Conservation (phyloP, 2,797 vertebrate genomes). For the Gambusia yucatana region DNA sequence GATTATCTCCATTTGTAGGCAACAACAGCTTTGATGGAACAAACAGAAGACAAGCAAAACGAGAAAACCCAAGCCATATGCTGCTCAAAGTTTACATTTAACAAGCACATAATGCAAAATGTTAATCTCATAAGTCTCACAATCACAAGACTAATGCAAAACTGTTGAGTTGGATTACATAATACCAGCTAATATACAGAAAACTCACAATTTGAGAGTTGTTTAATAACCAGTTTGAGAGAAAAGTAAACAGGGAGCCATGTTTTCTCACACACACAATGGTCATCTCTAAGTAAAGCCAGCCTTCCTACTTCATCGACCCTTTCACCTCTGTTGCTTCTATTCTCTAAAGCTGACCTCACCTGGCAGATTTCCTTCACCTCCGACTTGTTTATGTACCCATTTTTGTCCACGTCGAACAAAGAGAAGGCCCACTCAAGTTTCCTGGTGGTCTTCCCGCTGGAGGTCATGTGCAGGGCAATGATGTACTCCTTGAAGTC, state of each 20-base stretch:
- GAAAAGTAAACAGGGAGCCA: not conserved
- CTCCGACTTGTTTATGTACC: constrained; percentile 86
- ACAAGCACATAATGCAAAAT: not conserved
- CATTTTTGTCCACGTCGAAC: constrained; percentile 87
- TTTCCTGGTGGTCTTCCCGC: constrained; percentile 81
- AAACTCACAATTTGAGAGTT: not conserved
- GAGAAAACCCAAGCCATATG: not conserved
- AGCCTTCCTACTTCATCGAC: not conserved
- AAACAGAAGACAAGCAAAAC: not conserved
- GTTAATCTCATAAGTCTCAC: not conserved
- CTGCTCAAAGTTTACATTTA: not conserved
- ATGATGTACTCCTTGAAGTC: constrained; percentile 90
- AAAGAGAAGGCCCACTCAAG: constrained; percentile 88
- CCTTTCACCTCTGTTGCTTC: not conserved
- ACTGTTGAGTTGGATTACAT: not conserved
- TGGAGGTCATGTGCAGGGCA: constrained; percentile 86
- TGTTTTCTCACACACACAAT: not conserved
- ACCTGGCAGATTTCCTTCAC: constrained; percentile 86
- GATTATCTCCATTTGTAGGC: constrained; percentile 17
- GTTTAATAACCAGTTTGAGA: not conserved
- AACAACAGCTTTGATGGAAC: not conserved
- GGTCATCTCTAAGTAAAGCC: not conserved
- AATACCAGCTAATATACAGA: not conserved
- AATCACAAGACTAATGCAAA: not conserved
- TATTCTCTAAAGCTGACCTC: constrained; percentile 31